Percentiles rank a stretch among this genome's conserved stretches.
phyloP scores from a whole-genome alignment of 2,113 vertebrate species.

The Phylloscopus trochiloides region DNA sequence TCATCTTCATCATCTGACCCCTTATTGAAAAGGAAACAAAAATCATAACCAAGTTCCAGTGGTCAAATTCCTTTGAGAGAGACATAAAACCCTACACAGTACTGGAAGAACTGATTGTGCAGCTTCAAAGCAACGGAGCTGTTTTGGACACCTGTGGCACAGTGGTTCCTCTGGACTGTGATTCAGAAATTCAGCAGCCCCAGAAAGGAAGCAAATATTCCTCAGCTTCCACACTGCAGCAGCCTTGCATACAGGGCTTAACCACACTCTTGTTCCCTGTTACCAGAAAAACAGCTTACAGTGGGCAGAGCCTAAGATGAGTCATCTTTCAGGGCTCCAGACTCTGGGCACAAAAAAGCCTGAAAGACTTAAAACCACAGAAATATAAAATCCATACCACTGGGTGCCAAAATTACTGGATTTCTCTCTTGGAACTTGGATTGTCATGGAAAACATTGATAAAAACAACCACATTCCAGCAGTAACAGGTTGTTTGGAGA shows the following conservation, averaged over 20 bases:
- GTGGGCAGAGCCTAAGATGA: conserved; percentile 1
- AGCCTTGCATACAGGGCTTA: background rate
- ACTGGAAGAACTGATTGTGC: rapidly evolving
- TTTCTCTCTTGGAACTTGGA: background rate
- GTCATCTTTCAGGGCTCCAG: background rate
- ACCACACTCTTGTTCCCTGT: background rate
- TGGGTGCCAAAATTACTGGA: background rate
- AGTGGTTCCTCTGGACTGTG: background rate
- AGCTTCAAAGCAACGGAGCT: background rate
- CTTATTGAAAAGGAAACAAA: conserved; percentile 56
- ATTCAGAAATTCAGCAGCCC: background rate
- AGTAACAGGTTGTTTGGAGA: background rate
- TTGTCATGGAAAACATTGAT: background rate
- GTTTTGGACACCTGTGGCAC: background rate
- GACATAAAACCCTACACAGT: background rate
- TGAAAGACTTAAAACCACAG: background rate
- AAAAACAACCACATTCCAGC: background rate
- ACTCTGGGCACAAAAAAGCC: background rate
- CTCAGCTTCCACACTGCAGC: conserved; percentile 24
- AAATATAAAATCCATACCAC: background rate
- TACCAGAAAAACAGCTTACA: background rate
- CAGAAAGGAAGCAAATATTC: conserved; percentile 15
- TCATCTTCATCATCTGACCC: conserved; percentile 98
- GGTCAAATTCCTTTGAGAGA: background rate
- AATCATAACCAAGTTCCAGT: background rate